phyloP scores from a whole-genome alignment of 2,113 vertebrate species.

The Spea multiplicata region DNA sequence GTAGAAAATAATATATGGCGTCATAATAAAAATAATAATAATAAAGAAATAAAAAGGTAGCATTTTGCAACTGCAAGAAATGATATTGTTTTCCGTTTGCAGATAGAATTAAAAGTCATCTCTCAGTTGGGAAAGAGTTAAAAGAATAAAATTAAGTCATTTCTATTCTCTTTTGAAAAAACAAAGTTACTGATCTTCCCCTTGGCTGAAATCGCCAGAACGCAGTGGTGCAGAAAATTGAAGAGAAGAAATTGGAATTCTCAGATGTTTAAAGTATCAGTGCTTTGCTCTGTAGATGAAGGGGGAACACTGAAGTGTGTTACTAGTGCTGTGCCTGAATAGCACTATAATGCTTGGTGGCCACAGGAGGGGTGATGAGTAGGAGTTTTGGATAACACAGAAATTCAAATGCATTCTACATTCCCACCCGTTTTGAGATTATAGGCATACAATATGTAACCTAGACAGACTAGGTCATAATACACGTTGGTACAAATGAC shows the following conservation, averaged over 20 bases:
- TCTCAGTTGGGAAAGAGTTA: constrained; percentile 7
- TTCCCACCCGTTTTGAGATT: too few relatives aligned
- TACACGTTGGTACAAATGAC: too few relatives aligned
- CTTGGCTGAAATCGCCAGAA: constrained; percentile 42
- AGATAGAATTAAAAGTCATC: neutral
- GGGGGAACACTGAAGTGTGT: constrained; percentile 17
- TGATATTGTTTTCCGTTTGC: too few relatives aligned
- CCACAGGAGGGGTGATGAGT: neutral
- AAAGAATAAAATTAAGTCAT: constrained; percentile 16
- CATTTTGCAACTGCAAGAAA: too few relatives aligned
- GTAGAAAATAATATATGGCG: too few relatives aligned
- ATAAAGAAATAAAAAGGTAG: too few relatives aligned
- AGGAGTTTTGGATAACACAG: neutral
- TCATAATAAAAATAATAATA: too few relatives aligned
- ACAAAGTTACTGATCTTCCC: constrained; percentile 35
- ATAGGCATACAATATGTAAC: too few relatives aligned
- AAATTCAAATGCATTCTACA: neutral
- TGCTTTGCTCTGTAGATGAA: constrained; percentile 10
- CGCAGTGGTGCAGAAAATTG: constrained; percentile 36
- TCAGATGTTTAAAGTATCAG: constrained; percentile 43
- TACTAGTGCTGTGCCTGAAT: constrained; percentile 19
- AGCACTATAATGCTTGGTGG: constrained; percentile 9
- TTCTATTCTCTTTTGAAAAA: constrained; percentile 38
- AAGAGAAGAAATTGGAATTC: constrained; percentile 43
- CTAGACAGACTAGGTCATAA: too few relatives aligned